phyloP scores from a whole-genome alignment of 2,888 invertebrate genomes.

The Clitarchus hookeri region DNA sequence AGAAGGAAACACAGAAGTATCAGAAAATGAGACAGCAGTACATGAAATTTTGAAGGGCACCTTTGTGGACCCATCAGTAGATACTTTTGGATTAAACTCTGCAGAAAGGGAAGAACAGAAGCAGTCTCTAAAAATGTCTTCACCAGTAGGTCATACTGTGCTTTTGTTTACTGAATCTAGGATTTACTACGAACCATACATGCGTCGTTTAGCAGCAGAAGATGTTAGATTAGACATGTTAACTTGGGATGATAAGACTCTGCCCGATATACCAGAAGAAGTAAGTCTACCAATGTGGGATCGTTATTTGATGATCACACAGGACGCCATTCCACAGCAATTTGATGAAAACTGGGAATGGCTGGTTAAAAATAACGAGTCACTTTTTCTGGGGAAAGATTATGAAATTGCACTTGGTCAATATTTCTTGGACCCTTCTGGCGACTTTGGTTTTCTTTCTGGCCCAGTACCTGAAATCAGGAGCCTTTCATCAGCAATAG shows the following conservation, averaged over 20 bases:
- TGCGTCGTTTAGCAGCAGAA: neutral
- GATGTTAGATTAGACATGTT: neutral
- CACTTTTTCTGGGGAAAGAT: neutral
- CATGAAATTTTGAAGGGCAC: neutral
- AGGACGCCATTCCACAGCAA: neutral
- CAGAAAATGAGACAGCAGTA: neutral
- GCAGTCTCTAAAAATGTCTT: neutral
- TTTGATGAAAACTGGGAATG: slow-evolving; percentile 20
- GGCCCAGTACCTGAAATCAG: slow-evolving; percentile 4
- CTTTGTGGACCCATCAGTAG: neutral
- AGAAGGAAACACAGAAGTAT: too few species aligned
- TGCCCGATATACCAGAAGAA: neutral
- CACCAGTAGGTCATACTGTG: too few species aligned
- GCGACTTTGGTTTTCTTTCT: slow-evolving; percentile 3
- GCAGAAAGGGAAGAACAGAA: neutral
- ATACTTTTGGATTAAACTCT: neutral
- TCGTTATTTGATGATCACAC: neutral
- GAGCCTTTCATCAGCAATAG: neutral
- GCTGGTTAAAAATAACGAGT: slow-evolving; percentile 10
- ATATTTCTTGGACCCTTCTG: neutral
- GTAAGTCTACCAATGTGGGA: slow-evolving; percentile 3
- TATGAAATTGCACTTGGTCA: neutral
- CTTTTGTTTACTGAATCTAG: neutral
- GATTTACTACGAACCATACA: slow-evolving; percentile 7
- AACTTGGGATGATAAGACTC: neutral